Conservation (phyloP, 2,888 invertebrate genomes). For the Drosophila bunnanda region DNA sequence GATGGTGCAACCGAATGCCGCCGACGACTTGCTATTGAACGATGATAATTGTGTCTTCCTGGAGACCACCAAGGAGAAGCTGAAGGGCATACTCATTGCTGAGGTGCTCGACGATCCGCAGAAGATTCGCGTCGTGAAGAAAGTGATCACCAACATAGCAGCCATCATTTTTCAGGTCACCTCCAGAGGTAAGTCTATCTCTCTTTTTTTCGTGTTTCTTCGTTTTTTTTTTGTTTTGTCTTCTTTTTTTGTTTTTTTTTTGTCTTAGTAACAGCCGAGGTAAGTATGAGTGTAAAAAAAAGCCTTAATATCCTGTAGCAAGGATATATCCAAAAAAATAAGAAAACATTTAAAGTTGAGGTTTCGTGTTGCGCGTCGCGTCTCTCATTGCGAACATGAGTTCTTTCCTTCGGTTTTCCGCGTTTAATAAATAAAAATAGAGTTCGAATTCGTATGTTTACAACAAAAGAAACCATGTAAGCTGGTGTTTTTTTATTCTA, state of each 20-base stretch:
- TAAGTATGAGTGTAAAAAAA: conserved; percentile 18
- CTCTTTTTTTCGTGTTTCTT: conserved; percentile 10
- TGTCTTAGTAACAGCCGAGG: not conserved
- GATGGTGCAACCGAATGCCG: conserved; percentile 89
- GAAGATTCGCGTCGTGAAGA: conserved; percentile 90
- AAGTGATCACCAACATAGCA: conserved; percentile 91
- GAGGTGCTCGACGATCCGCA: conserved; percentile 86
- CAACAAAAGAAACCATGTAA: not conserved
- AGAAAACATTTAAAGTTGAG: not conserved
- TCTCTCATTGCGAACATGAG: conserved; percentile 2
- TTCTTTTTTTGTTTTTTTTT: not conserved
- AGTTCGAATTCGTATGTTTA: not conserved
- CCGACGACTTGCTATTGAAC: conserved; percentile 90
- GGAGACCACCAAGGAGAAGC: conserved; percentile 94
- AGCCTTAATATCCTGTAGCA: not conserved
- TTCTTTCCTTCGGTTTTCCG: not conserved
- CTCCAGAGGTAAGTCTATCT: conserved; percentile 83
- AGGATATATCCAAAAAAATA: not conserved
- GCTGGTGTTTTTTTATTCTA: conserved; percentile 5
- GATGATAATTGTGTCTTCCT: conserved; percentile 91
- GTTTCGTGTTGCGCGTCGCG: not conserved
- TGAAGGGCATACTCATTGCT: conserved; percentile 91
- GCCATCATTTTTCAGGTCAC: conserved; percentile 89
- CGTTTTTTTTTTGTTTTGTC: not conserved
- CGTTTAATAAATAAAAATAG: not conserved